Percentiles rank a stretch among this genome's conserved stretches.
phyloP scores from a whole-genome alignment of 2,797 vertebrate genomes.

The Amniataba percoides region DNA sequence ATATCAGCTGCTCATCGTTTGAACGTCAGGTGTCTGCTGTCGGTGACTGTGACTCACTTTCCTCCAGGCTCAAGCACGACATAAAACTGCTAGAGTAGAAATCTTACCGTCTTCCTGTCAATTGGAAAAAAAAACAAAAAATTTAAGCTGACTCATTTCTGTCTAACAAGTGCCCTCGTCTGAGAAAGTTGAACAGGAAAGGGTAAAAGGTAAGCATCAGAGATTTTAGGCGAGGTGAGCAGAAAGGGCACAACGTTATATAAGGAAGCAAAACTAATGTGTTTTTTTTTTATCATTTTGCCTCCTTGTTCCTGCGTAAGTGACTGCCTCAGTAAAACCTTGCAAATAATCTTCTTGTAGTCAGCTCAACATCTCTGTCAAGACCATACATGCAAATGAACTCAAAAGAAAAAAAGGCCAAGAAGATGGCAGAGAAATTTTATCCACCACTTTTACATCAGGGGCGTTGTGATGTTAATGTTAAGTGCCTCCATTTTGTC shows the following conservation, averaged over 20 bases:
- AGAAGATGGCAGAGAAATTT: not conserved
- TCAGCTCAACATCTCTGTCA: not conserved
- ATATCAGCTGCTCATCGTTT: not conserved
- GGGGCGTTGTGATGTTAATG: not conserved
- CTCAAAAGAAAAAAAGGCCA: not conserved
- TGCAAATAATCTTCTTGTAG: not conserved
- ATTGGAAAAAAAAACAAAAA: not conserved
- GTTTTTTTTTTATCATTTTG: not conserved
- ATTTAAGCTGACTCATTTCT: conserved; percentile 28
- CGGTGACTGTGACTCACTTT: conserved; percentile 42
- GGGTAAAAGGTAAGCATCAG: not conserved
- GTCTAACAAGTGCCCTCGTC: not conserved
- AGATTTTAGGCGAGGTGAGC: conserved; percentile 17
- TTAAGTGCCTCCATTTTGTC: not conserved
- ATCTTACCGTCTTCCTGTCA: not conserved
- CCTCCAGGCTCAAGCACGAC: conserved; percentile 4
- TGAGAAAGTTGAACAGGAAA: not conserved
- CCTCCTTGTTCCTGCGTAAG: not conserved
- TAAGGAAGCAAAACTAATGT: not conserved
- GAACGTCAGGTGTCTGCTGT: not conserved
- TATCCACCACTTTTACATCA: not conserved
- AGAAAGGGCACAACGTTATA: not conserved
- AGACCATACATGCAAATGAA: not conserved
- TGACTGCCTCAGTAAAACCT: not conserved
- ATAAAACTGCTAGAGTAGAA: conserved; percentile 16